Conservation (phyloP, 1,140 invertebrate species). For the Gonatopus flavifemur region DNA sequence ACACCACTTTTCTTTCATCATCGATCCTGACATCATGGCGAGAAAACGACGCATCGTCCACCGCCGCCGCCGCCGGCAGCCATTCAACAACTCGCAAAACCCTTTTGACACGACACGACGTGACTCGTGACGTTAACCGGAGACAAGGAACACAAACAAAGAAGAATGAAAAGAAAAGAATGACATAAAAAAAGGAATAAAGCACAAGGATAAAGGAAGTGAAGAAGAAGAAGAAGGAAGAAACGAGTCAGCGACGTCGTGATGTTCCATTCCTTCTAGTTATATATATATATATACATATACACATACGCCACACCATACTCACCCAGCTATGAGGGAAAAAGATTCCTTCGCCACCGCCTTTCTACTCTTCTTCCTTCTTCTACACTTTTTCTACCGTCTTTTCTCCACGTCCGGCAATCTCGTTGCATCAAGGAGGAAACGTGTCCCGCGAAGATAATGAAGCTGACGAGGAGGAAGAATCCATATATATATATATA, state of each 20-base stretch:
- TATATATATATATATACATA: no score
- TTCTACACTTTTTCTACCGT: conserved; percentile 2
- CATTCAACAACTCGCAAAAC: conserved; percentile 40
- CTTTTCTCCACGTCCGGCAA: conserved; percentile 22
- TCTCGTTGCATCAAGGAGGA: conserved; percentile 27
- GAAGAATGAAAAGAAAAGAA: conserved; percentile 8
- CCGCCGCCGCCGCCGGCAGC: conserved; percentile 34
- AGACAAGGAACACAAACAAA: conserved; percentile 18
- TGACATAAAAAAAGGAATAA: not conserved
- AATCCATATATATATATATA: no score
- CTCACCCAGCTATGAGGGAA: conserved; percentile 9
- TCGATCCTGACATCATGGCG: conserved; percentile 30
- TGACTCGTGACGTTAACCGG: conserved; percentile 45
- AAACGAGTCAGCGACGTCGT: conserved; percentile 12
- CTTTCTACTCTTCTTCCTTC: not conserved
- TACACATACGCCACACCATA: no score
- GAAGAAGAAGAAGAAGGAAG: conserved; percentile 14
- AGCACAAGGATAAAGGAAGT: conserved; percentile 20
- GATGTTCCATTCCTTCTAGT: conserved; percentile 8
- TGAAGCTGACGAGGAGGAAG: conserved; percentile 28
- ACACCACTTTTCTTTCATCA: conserved; percentile 22
- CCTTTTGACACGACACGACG: conserved; percentile 43
- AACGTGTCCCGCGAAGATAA: conserved; percentile 33
- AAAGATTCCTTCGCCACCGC: conserved; percentile 21
- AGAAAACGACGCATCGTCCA: conserved; percentile 39